Percentiles rank a stretch among this genome's conserved stretches.
phyloP scores from a whole-genome alignment of 1,140 invertebrate species.

The Tribolium castaneum region DNA sequence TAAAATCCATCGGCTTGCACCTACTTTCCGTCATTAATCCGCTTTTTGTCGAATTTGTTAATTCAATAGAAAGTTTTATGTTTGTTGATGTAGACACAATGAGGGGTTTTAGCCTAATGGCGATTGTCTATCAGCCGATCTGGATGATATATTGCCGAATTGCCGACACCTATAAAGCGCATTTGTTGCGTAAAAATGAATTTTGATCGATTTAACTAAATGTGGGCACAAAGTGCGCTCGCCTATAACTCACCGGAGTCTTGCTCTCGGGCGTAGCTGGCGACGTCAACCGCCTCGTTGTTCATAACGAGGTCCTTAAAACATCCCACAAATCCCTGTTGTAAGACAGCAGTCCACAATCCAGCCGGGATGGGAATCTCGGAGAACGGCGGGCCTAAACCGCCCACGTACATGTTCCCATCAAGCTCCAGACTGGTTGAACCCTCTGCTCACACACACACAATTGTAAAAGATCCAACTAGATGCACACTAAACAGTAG shows the following conservation, averaged over 20 bases:
- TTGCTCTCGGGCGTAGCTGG: conserved; percentile 88
- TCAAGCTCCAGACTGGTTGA: conserved; percentile 89
- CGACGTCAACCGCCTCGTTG: conserved; percentile 91
- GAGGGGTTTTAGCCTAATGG: neutral
- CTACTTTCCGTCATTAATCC: conserved; percentile 13
- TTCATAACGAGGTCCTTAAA: conserved; percentile 93
- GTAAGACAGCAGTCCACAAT: conserved; percentile 90
- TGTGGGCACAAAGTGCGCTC: neutral
- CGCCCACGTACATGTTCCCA: conserved; percentile 90
- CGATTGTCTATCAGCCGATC: neutral
- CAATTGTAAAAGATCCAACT: no score
- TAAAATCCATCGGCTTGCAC: conserved; percentile 9
- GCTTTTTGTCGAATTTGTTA: conserved; percentile 11
- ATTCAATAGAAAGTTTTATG: neutral
- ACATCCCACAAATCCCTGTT: conserved; percentile 95
- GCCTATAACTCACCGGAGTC: conserved; percentile 77
- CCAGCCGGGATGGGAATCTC: conserved; percentile 82
- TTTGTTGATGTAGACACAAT: neutral
- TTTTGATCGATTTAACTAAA: neutral
- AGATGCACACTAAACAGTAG: no score
- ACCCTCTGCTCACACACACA: conserved; percentile 70
- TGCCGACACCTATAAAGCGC: no score
- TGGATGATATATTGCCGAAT: no score
- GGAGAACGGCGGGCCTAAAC: conserved; percentile 80
- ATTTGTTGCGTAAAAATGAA: no score